phyloP scores from a whole-genome alignment of 92 coral and sea anemone species.

The Palythoa caribaeorum region DNA sequence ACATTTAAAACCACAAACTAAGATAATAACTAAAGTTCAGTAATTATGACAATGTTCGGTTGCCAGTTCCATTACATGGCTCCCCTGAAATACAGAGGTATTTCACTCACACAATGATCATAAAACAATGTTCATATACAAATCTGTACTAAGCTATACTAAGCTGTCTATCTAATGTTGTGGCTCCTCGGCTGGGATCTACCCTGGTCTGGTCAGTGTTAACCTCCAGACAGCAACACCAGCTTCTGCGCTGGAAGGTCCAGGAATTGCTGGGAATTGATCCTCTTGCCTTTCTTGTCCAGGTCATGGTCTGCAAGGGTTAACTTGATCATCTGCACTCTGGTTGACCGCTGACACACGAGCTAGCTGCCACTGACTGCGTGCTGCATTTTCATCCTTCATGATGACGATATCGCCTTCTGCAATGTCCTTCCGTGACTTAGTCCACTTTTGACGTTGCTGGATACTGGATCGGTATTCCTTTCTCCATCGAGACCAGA shows the following conservation, averaged over 20 bases:
- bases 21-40: too few relatives aligned
- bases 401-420: constrained; percentile 27
- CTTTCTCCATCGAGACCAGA: too few relatives aligned
- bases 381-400: constrained; percentile 18
- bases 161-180: constrained; percentile 16
- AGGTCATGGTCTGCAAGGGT: neutral
- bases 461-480: constrained; percentile 12
- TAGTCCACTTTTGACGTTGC: constrained; percentile 7
- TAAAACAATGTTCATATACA: constrained; percentile 7
- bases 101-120: neutral
- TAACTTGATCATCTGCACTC: constrained; percentile 4
- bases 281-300: constrained; percentile 21
- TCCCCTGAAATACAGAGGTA: constrained; percentile 44
- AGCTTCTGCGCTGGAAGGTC: constrained; percentile 22
- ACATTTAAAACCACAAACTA: too few relatives aligned
- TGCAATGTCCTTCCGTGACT: constrained; percentile 19
- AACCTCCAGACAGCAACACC: constrained; percentile 19
- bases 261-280: neutral
- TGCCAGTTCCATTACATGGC: constrained; percentile 56
- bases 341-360: constrained; percentile 14
- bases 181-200: constrained; percentile 23
- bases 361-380: constrained; percentile 30
- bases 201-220: constrained; percentile 23
- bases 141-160: neutral
- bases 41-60: too few relatives aligned